phyloP scores from a whole-genome alignment of 2,797 vertebrate genomes.

The Trematomus bernacchii region DNA sequence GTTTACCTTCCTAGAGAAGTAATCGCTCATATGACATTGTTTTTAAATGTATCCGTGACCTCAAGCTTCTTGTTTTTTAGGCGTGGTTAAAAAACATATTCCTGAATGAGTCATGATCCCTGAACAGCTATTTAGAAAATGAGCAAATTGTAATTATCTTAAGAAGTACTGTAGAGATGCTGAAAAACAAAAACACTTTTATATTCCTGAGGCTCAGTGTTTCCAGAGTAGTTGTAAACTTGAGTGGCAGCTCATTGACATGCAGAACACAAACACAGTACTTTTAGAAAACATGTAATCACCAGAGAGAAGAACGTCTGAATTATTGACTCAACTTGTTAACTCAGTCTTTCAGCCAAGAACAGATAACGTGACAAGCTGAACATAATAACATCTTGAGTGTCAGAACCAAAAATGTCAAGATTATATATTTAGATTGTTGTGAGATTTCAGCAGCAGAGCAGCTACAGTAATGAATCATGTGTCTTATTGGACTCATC shows the following conservation, averaged over 20 bases:
- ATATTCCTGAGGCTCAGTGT: background rate
- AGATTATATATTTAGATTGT: background rate
- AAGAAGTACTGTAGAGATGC: background rate
- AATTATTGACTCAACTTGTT: background rate
- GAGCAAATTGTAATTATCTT: background rate
- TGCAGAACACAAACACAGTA: conserved; percentile 8
- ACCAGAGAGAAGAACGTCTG: conserved; percentile 6
- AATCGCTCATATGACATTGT: background rate
- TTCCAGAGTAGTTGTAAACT: conserved; percentile 11
- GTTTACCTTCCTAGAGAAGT: background rate
- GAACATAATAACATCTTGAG: background rate
- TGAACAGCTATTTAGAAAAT: background rate
- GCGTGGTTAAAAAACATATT: no score
- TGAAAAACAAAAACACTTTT: conserved; percentile 6
- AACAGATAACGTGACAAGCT: background rate
- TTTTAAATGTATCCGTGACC: background rate
- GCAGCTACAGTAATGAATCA: no score
- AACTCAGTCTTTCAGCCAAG: background rate
- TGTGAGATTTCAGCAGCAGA: background rate
- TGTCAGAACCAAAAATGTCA: background rate
- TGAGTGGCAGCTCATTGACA: conserved; percentile 41
- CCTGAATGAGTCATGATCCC: background rate
- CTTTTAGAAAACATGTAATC: conserved; percentile 13
- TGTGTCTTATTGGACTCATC: no score
- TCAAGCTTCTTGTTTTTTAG: background rate